phyloP scores from a whole-genome alignment of 2,888 invertebrate species.

The Philopedon plagiatum region DNA sequence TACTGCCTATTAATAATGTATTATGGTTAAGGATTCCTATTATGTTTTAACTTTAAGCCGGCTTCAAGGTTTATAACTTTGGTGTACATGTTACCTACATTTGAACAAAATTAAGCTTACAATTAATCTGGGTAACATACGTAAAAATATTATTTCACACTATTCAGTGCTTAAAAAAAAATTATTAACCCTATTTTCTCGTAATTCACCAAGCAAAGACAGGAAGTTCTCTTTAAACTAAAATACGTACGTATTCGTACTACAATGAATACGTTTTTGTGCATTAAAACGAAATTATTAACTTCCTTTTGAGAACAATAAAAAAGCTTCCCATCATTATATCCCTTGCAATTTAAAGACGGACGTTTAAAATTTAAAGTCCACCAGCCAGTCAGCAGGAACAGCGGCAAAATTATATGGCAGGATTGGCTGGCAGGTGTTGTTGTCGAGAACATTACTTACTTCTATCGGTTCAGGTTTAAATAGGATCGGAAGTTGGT shows the following conservation, averaged over 20 bases:
- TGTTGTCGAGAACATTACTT: not conserved
- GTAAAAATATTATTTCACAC: no score
- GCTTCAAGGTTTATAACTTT: no score
- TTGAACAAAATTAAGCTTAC: no score
- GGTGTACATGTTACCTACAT: no score
- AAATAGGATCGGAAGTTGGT: not conserved
- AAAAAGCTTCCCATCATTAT: constrained; percentile 26
- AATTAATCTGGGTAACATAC: no score
- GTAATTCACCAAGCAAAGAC: no score
- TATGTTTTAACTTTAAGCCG: no score
- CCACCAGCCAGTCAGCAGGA: not conserved
- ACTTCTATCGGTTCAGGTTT: not conserved
- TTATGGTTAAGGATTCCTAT: no score
- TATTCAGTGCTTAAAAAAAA: no score
- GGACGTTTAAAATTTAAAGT: constrained; percentile 37
- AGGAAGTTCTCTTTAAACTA: not conserved
- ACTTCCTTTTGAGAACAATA: constrained; percentile 11
- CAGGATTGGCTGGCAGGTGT: constrained; percentile 28
- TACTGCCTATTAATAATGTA: no score
- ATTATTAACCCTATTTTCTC: no score
- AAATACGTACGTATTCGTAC: not conserved
- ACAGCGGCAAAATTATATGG: constrained; percentile 4
- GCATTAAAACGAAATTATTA: constrained; percentile 8
- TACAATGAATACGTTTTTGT: not conserved
- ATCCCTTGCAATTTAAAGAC: constrained; percentile 2